A percentile compares a stretch with the other conserved stretches of the same genome.
phyloP scores from a whole-genome alignment of 2,797 vertebrate genomes.

The Alauda arvensis region DNA sequence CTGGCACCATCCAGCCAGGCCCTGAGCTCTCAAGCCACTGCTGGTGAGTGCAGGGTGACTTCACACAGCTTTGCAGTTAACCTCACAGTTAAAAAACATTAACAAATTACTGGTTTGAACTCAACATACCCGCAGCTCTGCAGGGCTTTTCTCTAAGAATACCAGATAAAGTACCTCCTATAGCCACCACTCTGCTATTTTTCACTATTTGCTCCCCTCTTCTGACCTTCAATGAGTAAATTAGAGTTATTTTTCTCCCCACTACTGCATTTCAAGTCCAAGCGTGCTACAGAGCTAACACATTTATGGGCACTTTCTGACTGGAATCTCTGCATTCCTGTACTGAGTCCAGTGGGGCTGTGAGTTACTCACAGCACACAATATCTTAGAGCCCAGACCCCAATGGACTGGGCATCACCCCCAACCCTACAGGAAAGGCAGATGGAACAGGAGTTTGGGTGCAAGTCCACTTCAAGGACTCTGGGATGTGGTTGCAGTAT shows the following conservation, averaged over 20 bases:
- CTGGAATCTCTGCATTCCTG: background rate
- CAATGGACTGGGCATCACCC: background rate
- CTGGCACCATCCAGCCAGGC: background rate
- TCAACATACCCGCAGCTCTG: background rate
- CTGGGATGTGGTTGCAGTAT: background rate
- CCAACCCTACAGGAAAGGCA: background rate
- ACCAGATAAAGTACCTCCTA: background rate
- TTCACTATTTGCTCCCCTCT: background rate
- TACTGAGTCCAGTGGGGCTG: background rate
- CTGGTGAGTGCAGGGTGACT: background rate
- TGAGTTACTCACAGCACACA: accelerated
- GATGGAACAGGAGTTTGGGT: accelerated
- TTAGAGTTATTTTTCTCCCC: background rate
- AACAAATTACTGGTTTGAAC: background rate
- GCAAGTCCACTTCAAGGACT: background rate
- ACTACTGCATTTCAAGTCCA: background rate
- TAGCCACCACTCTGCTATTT: background rate
- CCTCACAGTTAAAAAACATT: background rate
- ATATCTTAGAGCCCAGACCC: background rate
- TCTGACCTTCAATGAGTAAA: background rate
- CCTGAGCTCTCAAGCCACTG: background rate
- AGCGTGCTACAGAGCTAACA: background rate
- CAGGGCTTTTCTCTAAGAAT: background rate
- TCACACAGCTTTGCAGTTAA: background rate
- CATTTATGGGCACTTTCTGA: background rate